Base-by-base conservation (phyloP, 92 coral and sea anemone species). In the Micromussa lordhowensis region DNA sequence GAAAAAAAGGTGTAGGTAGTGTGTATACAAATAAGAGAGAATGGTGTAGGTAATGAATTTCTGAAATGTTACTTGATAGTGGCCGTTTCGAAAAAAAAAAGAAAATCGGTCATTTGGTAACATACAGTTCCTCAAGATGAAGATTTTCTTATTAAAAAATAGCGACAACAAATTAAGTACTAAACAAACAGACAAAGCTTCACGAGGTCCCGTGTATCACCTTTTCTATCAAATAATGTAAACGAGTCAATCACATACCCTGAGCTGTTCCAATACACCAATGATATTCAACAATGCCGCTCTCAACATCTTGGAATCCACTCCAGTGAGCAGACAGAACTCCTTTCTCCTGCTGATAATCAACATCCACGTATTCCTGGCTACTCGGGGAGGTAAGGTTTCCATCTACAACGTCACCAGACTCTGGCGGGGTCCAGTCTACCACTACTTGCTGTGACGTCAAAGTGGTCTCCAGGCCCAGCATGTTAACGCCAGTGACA, bases 371-470 rank as follows among this genome's bases (percentile, higher is more conserved):
- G 10, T 76, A 40, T 63, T 64, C 90, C 4, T 34, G 80, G 32
- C 40, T 74, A 34, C 18, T 68, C 9, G 57, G 32, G 34, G 77
- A 54, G 26, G 99, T 94, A 18, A 83, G 77, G 78, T 97, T 94
- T 28, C 99, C 99, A 90, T 95, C 98, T 4, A 86, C 75, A 48
- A 97, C 99, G 44, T 77, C 86, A 9, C 99, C 99, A 48, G 92
- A 49, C n/a, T 79, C 70, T 1, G 98, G 99, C 57, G 99, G 98
- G 22, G 95, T 92, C 96, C 95, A 93, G 86, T 97, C 99, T 44
- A 95, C 99, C 31, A 97, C 93, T 6, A 97, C 93, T 87, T 97
- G 98, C 58, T 93, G 94, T 66, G 99, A 91, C 81, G 97, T 89
- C 75, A 94, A 57, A n/a, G 92, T 84, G 22, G 95, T 96, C 80